Evolutionary conservation across 37 sponge, comb jelly and placozoan genomes (phyloP), one percentile per base, ranked within the genome.

Genomic region (Beroe ovata): DNA sequence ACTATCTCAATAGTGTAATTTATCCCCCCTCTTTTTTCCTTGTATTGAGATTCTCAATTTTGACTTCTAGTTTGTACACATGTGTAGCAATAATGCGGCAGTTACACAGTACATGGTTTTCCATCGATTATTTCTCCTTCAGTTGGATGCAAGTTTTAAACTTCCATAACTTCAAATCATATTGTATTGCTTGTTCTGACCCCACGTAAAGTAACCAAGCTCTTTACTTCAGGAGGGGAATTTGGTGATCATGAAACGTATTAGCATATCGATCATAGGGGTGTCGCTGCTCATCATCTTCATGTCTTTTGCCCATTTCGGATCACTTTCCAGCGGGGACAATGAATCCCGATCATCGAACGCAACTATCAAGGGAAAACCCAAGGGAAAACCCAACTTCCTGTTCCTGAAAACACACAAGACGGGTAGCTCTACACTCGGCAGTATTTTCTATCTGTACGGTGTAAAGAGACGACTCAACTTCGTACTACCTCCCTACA

Each of bases 401-500:
- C 18, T 69, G 71, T 69, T 69, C 25, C 19, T 69, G 20, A 69
- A 69, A 35, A 69, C 71, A 8, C 71, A 69, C 71, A 69, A 69
- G 32, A 25, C 26, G 18, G 71, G 71, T 6, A 69, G 26, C 20
- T 69, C 71, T 38, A 35, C 71, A 34, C 71, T 69, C 26, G 71
- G 18, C 20, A 35, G 19, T 32, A 16, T 69, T 16, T 36, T 69
- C 71, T 69, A 69, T 25, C 19, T 36, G 20, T 69, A 36, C 38
- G 71, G 71, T 14, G 38, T 69, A 2, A 35, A 14, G 38, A 69
- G 71, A 25, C 18, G 25, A 8, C 38, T 69, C 18, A 69, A 69
- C 71, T 69, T 69, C 38, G 71, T 69, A 38, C 19, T 69, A 38
- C 19, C 38, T 2, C 71, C 71, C 71, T 69, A 29, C 38, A 62